Conservation (phyloP, 2,797 vertebrate genomes). For the Gymnothorax reevesii region DNA sequence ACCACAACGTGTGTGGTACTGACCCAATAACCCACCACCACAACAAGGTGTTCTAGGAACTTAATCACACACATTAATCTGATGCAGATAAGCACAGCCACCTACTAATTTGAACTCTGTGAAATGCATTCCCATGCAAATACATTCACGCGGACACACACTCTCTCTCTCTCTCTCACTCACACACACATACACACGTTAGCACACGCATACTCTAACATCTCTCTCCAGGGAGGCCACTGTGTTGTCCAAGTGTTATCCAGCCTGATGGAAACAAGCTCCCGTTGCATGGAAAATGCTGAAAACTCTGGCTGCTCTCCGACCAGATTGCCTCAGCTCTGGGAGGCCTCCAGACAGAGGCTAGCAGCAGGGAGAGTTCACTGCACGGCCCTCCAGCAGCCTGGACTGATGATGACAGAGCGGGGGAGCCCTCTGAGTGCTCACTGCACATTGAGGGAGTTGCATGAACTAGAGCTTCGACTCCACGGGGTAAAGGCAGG, state of each 20-base stretch:
- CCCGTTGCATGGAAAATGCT: background rate
- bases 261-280: background rate
- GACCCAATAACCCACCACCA: no score
- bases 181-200: background rate
- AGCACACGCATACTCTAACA: background rate
- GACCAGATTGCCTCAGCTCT: constrained; percentile 2
- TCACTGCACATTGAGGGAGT: background rate
- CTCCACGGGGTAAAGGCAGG: background rate
- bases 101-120: background rate
- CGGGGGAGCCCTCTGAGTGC: background rate
- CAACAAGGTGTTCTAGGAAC: no score
- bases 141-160: no score
- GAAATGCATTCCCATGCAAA: background rate
- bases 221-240: no score
- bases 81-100: background rate
- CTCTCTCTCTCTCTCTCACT: background rate
- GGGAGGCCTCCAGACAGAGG: constrained; percentile 8
- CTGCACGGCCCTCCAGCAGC: background rate
- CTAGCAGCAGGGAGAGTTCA: background rate
- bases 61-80: background rate
- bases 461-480: background rate
- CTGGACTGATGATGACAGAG: background rate
- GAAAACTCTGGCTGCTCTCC: constrained; percentile 14
- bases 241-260: background rate
- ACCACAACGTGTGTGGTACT: no score